Evolutionary conservation across 1,140 invertebrate species (phyloP).

Genomic region (Dysdera silvatica): DNA sequence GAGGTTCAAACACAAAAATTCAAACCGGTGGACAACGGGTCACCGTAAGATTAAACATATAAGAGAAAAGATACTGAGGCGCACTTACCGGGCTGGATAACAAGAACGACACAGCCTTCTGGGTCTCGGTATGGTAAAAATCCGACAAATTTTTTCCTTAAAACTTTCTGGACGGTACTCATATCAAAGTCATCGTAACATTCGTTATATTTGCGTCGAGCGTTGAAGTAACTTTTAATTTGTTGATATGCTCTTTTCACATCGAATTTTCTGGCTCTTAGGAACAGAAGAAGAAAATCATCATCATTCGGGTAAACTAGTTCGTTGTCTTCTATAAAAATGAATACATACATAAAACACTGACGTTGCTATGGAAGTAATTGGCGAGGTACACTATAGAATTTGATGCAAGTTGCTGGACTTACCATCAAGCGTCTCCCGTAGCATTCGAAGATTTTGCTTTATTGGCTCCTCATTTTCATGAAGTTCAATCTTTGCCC

Average conservation of each 20-base stretch:
- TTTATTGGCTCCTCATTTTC: conserved; percentile 14
- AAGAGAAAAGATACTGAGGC: background rate
- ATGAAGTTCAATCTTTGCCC: conserved; percentile 3
- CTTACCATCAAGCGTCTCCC: background rate
- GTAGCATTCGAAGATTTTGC: background rate
- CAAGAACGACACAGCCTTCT: conserved; percentile 63
- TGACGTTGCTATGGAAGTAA: background rate
- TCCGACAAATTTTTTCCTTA: conserved; percentile 56
- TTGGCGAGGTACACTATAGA: background rate
- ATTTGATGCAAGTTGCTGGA: background rate
- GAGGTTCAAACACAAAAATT: background rate
- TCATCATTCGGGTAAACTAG: conserved; percentile 51
- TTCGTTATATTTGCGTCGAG: conserved; percentile 57
- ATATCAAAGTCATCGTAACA: conserved; percentile 16
- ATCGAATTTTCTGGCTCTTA: conserved; percentile 72
- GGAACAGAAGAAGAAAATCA: conserved; percentile 67
- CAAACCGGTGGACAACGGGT: background rate
- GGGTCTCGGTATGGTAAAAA: conserved; percentile 67
- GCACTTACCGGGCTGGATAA: conserved; percentile 47
- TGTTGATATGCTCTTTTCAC: conserved; percentile 65
- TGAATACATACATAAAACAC: too few relatives aligned
- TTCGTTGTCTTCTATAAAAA: background rate
- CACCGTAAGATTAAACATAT: too few relatives aligned
- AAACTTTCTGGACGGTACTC: background rate
- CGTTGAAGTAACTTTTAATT: conserved; percentile 66